Evolutionary conservation across 2,797 vertebrate genomes (phyloP), one percentile per base, ranked within the genome.

Genomic region (Gymnothorax javanicus): DNA sequence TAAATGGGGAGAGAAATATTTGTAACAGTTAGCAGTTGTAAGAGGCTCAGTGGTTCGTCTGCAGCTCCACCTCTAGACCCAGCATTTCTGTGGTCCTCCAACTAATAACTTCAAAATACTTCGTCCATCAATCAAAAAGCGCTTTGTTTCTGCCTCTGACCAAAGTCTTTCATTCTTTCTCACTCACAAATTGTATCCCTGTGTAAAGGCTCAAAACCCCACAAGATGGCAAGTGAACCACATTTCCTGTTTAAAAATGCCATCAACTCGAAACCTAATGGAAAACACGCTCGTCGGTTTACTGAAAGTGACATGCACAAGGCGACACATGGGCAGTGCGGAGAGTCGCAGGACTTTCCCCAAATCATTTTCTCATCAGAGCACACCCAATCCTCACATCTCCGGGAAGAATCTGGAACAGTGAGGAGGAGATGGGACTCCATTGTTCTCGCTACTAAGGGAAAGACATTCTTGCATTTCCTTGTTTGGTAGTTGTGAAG

Each of bases 371-470:
- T 56, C 27, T 56, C 27, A 52, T 25, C 89, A 71, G 86, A 86
- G 86, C 67, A 77, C 86, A 81, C 87, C 86, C 88, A 82, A 86
- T 90, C 88, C 88, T 84, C 87, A 69, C 62, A 12, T 8, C 20
- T 89, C 91, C 86, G 67, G 90, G 90, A 94, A 95, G 92, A 94
- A 90, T 79, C 82, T 58, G 67, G 83, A 84, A 88, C 90, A 88
- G 92, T 91, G 75, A 89, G 27, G 64, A 73, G 83, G 85, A 90
- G 90, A 94, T 94, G 93, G 88, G 81, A n/a, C 83, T 83, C 88
- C 86, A 93, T 94, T 95, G 92, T 94, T 93, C 62, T 73, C 84
- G 57, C 58, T 84, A 73, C 87, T 82, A 75, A 89, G 82, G 84
- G 84, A 9, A 43, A 20, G 50, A 85, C 83, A 86, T 71, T 69